phyloP scores from a whole-genome alignment of 2,888 invertebrate genomes.

The Trichacis sp. region DNA sequence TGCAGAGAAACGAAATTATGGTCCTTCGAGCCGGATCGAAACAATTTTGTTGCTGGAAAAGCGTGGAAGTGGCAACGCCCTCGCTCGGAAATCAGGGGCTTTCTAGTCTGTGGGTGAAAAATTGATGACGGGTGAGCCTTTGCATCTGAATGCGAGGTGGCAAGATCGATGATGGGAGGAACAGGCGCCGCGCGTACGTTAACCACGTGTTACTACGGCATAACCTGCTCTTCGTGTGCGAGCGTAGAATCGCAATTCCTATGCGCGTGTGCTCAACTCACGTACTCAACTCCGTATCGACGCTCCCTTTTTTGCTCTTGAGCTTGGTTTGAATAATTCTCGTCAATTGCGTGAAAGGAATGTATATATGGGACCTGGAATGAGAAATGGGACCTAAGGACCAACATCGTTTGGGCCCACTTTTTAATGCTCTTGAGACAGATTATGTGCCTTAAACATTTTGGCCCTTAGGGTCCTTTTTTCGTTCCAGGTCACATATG shows the following conservation, averaged over 20 bases:
- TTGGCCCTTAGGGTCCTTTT: too few relatives aligned
- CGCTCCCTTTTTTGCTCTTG: too few relatives aligned
- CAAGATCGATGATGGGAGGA: constrained; percentile 4
- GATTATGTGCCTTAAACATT: too few relatives aligned
- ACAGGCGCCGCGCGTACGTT: neutral
- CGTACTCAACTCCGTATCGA: too few relatives aligned
- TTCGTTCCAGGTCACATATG: too few relatives aligned
- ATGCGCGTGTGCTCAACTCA: too few relatives aligned
- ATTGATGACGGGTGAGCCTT: neutral
- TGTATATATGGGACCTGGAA: too few relatives aligned
- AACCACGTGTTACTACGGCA: neutral
- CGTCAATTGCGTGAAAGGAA: too few relatives aligned
- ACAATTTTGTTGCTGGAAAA: neutral
- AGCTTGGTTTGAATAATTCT: too few relatives aligned
- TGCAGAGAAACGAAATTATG: neutral
- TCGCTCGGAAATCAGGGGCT: neutral
- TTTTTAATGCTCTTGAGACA: too few relatives aligned
- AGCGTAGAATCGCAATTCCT: neutral
- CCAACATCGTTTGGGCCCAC: too few relatives aligned
- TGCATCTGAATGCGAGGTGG: neutral
- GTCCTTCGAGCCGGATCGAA: neutral
- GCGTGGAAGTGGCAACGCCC: neutral
- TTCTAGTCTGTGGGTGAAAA: neutral
- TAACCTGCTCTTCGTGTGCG: neutral
- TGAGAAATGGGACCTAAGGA: too few relatives aligned